Base-by-base conservation (phyloP, 2,113 vertebrate genomes). In the Ornithorhynchus anatinus region DNA sequence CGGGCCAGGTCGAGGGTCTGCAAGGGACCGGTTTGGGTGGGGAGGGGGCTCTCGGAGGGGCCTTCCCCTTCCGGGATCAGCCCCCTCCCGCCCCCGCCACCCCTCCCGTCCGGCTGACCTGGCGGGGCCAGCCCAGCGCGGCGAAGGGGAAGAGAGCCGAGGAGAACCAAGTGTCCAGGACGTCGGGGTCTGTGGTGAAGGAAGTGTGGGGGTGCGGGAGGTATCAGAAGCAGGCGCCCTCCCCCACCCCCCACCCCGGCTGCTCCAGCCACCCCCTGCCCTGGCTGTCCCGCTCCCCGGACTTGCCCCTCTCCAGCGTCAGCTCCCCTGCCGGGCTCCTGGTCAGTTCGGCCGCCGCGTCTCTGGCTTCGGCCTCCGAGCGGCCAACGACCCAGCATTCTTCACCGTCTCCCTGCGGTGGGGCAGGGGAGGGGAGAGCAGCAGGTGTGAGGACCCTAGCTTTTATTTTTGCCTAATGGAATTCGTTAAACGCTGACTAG, bases 101-200 rank as follows among this genome's bases (percentile, higher is more conserved):
- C n/a, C n/a, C 35, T 19, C 14, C 3, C 16, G 5, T 15, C 19
- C 2, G 1, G 31, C 87, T 91, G 85, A 97, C 96, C 92, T 95
- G 84, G 48, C 84, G 92, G 48, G 96, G 96, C 96, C 96, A 98
- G 11, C 96, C 95, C 35, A 98, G 91, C 16, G 96, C 92, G 19
- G 95, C 95, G 73, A 98, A 96, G 3, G 96, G 96, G 61, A 97
- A 97, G 17, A 98, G 87, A 4, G 88, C 96, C 0, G 96, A 97
- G 29, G 96, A 98, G 85, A 98, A 98, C 96, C 96, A 97, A 0
- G 96, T 98, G 62, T 98, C 96, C 67, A 96, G 75, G 8, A 97
- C 95, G 62, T 97, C 96, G 11, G 94, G 89, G 79, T 97, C 96
- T 97, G n/a, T n/a, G 80, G 69, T 19, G 84, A 44, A 53, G n/a